Base-by-base conservation (phyloP, 2,888 invertebrate species). In the Cephus pygmeus region DNA sequence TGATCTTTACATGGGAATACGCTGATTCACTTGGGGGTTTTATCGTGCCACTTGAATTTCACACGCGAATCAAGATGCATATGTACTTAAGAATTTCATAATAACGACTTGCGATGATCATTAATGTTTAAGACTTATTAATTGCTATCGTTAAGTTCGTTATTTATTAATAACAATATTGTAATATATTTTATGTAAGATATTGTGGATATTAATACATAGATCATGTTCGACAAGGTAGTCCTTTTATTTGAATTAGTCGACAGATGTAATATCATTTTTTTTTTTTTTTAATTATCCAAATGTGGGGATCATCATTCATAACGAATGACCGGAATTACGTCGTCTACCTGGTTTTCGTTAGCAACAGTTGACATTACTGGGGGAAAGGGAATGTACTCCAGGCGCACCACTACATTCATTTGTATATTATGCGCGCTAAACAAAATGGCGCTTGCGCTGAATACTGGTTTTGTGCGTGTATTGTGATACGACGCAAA, bases 161-260 rank as follows among this genome's bases (percentile, higher is more conserved):
- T 87, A 87, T 87, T 85, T 86, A 87, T 87, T 84, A 84, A 86
- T 83, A 83, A 85, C 84, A 83, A 85, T 81, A 85, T 85, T 88
- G 88, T 88, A 88, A 88, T 86, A 88, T 87, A 87, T 88, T 87
- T 89, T 88, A 88, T 89, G 89, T 89, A 89, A 88, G 87, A 88
- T 88, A 89, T 87, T 88, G 88, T 88, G 86, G 86, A 88, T 88
- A 89, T 85, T 83, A 87, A 82, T 85, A 87, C 78, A 86, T 85
- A 83, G 81, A 85, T 81, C 85, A 12, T 31, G 75, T 75, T 75
- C 31, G 68, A 75, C 68, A 12, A 68, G 11, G 11, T 30, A 12
- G 30, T n/a, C 3, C 23, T 15, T 6, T 74, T 2, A 11, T 35
- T 74, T 74, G 2, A 23, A 74, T 74, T 12, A 35, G 35, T 74